Evolutionary conservation across 2,113 vertebrate genomes (phyloP).

Genomic region (Orycteropus afer): DNA sequence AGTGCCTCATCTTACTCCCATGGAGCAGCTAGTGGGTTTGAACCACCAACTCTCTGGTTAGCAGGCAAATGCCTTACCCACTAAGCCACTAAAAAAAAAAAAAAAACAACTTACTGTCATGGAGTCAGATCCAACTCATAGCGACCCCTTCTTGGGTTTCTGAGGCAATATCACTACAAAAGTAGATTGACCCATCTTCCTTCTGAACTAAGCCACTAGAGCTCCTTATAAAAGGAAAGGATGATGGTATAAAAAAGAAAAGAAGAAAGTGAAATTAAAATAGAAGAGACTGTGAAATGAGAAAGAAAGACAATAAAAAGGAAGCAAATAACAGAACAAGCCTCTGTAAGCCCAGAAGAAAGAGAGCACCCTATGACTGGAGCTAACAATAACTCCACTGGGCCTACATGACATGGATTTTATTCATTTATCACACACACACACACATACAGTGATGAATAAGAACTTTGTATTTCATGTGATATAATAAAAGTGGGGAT

Average conservation of each 20-base stretch:
- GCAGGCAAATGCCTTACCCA: too few species aligned
- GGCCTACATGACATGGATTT: not conserved
- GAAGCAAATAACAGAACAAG: not conserved
- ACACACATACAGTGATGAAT: not conserved
- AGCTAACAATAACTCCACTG: not conserved
- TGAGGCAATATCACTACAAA: too few species aligned
- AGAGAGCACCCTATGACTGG: rapidly evolving
- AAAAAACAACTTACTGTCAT: too few species aligned
- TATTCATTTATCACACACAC: not conserved
- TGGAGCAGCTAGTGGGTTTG: too few species aligned
- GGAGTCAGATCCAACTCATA: too few species aligned
- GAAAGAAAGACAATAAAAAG: not conserved
- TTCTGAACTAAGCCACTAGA: too few species aligned
- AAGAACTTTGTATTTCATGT: not conserved
- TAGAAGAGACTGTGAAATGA: not conserved
- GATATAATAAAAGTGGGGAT: not conserved
- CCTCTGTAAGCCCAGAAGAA: not conserved
- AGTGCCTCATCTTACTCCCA: too few species aligned
- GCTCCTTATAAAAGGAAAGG: constrained; percentile 1
- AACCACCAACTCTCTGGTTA: too few species aligned
- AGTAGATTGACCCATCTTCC: too few species aligned
- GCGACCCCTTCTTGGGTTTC: too few species aligned
- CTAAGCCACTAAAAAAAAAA: too few species aligned
- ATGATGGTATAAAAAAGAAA: not conserved
- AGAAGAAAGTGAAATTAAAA: not conserved